phyloP scores from a whole-genome alignment of 2,797 vertebrate genomes.

The Cercopithecus mitis region DNA sequence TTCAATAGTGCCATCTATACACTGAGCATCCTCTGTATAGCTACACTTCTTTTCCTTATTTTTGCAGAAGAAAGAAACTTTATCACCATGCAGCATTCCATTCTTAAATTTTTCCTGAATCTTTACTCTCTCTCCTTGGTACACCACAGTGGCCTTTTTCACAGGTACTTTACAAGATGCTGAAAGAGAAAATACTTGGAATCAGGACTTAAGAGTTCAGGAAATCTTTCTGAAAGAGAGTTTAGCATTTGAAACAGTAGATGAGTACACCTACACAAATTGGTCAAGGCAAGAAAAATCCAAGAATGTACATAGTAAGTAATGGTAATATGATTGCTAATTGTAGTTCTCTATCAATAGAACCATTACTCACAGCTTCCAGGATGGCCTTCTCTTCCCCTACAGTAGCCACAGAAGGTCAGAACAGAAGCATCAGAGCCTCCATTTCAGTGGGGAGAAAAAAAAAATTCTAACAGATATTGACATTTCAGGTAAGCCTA shows the following conservation, averaged over 20 bases:
- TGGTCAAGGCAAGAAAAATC: not conserved
- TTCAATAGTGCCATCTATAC: constrained; percentile 87
- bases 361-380: not conserved
- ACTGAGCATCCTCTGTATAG: constrained; percentile 86
- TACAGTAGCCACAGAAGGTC: not conserved
- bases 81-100: constrained; percentile 88
- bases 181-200: constrained; percentile 73
- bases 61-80: constrained; percentile 90
- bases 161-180: constrained; percentile 90
- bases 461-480: not conserved
- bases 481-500: not conserved
- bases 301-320: not conserved
- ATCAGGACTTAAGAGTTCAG: not conserved
- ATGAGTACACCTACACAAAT: not conserved
- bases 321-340: not conserved
- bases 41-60: constrained; percentile 89
- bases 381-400: not conserved
- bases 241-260: not conserved
- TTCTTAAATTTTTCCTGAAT: constrained; percentile 88
- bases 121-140: constrained; percentile 87
- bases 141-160: constrained; percentile 90
- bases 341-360: not conserved
- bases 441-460: not conserved
- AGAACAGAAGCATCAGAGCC: not conserved
- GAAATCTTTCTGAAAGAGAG: not conserved